Evolutionary conservation across 1,140 invertebrate species (phyloP), one percentile per base, ranked within the genome.

Genomic region (Cataglyphis hispanica): DNA sequence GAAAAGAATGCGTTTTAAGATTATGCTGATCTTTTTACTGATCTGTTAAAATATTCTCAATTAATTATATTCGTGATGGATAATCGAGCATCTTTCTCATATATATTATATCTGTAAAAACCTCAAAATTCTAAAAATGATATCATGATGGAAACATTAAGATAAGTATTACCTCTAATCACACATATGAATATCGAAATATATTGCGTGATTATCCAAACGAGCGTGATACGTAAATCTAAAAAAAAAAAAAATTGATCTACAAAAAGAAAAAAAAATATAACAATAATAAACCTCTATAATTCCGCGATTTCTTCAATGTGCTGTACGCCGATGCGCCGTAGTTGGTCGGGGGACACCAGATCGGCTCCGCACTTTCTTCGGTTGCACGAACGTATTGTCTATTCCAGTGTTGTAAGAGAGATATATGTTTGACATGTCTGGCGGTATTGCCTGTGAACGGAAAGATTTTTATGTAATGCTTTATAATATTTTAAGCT

Each of bases 351-450:
- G 88, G 1, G 94, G 94, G 19, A 95, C 94, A 19, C 94, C 94
- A 16, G 94, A 95, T 61, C 94, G 91, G 34, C 89, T 90, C 75
- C 93, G 87, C 66, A 92, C 61, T 85, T 94, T 94, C 88, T 94
- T 95, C 37, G 91, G 90, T 87, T 94, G 93, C 50, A 87, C 84
- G 19, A 94, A 89, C 50, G 89, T 93, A 85, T 76, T 92, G 75
- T 94, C 93, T 19, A 88, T 67, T 37, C 93, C 94, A n/a, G 88
- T 91, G 69, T 92, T 94, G 58, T 95, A 95, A 19, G 93, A 93
- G 3, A 95, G 85, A 91, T 95, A 95, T 76, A 95, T 93, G 85
- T 94, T 94, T 2, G 95, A 95, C 70, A 95, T 90, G 85, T 95
- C 95, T 0, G 94, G 93, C 50, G 93, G 92, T 1, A 88, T 88